Evolutionary conservation across 2,113 vertebrate genomes (phyloP).

Genomic region (Cephalopholis sonnerati): DNA sequence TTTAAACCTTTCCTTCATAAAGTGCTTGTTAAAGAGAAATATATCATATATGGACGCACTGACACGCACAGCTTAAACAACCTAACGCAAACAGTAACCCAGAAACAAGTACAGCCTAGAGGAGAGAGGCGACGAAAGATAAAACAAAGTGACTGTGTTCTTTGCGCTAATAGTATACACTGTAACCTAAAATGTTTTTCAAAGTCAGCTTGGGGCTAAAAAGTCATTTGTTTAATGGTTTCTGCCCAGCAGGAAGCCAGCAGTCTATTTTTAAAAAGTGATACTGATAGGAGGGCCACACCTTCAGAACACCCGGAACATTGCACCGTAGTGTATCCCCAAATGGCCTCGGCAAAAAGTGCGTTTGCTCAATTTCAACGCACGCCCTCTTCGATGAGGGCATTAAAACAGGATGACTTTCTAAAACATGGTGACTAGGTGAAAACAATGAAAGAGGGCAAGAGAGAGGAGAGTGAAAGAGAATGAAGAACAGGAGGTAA

Average conservation of each 20-base stretch:
- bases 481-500: constrained; percentile 38
- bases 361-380: constrained; percentile 32
- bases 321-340: constrained; percentile 39
- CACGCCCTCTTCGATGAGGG: constrained; percentile 30
- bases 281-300: constrained; percentile 62
- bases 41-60: constrained; percentile 5
- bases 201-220: constrained; percentile 80
- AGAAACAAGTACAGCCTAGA: constrained; percentile 70
- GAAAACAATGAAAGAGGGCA: constrained; percentile 43
- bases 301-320: constrained; percentile 61
- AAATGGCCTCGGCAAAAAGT: constrained; percentile 54
- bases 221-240: constrained; percentile 85
- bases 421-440: constrained; percentile 51
- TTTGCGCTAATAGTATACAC: constrained; percentile 72
- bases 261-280: constrained; percentile 77
- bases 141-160: constrained; percentile 81
- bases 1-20: constrained; percentile 19
- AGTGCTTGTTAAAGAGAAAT: neutral
- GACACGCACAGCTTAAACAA: constrained; percentile 19
- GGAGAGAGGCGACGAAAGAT: constrained; percentile 60
- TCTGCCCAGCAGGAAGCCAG: constrained; percentile 77
- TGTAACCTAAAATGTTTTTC: constrained; percentile 74
- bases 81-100: constrained; percentile 67
- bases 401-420: constrained; percentile 61
- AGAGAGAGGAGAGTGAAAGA: constrained; percentile 16